Percentiles rank a stretch among this genome's conserved stretches.
Evolutionary conservation across 2,113 vertebrate genomes (phyloP).

Genomic region (Pituophis catenifer): DNA sequence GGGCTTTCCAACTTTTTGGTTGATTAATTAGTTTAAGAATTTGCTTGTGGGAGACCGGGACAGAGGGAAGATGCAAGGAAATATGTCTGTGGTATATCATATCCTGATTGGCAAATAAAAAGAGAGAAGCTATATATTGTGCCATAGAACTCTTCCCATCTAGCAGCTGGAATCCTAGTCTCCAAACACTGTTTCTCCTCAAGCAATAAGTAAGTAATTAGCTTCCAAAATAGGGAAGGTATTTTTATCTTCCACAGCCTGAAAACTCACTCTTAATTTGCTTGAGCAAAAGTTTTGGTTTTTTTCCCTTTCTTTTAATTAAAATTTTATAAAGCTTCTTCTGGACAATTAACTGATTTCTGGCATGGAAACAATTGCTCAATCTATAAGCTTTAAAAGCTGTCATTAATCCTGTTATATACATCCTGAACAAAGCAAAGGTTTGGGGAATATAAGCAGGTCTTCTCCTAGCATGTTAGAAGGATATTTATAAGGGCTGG

Average conservation of each 20-base stretch:
- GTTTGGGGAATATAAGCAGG: neutral
- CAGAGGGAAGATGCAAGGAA: neutral
- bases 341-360: neutral
- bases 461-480: neutral
- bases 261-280: neutral
- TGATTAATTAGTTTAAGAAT: neutral
- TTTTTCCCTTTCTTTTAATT: neutral
- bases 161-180: neutral
- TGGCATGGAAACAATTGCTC: neutral
- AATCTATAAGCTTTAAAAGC: neutral
- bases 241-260: neutral
- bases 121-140: neutral
- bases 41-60: neutral
- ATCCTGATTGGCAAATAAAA: neutral
- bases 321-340: neutral
- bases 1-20: neutral
- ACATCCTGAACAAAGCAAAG: neutral
- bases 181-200: neutral
- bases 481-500: neutral
- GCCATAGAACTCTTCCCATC: neutral
- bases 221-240: neutral
- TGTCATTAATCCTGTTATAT: neutral
- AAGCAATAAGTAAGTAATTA: neutral
- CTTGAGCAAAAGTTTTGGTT: neutral
- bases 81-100: neutral